These are phyloP conservation scores for Platichthys flesus DNA, from an alignment of 2,113 vertebrate species.

Conservation along the genomic window DNA sequence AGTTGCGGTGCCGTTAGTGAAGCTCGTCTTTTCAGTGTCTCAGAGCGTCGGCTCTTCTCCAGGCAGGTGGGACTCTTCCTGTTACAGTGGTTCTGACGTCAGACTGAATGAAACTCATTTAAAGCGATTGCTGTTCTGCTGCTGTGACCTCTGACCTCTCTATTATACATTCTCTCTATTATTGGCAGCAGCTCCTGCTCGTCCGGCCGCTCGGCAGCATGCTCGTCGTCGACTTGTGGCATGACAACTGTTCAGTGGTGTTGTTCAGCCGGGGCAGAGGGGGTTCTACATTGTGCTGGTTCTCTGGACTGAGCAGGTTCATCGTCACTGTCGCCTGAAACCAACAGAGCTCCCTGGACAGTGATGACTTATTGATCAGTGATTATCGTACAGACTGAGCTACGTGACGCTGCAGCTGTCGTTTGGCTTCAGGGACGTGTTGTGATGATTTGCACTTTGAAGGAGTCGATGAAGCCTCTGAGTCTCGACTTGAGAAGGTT, in stretches of 20 bases:
- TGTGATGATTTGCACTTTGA: too few species aligned
- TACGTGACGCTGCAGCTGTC: neutral
- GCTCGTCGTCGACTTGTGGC: slow-evolving; percentile 43
- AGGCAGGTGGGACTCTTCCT: neutral
- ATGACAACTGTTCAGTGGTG: slow-evolving; percentile 46
- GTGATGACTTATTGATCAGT: neutral
- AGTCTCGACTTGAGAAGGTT: neutral
- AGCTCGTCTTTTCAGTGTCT: neutral
- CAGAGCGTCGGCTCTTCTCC: too few species aligned
- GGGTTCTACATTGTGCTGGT: neutral
- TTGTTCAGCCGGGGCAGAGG: slow-evolving; percentile 1
- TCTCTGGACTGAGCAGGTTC: too few species aligned
- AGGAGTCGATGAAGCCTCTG: neutral
- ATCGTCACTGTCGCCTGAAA: too few species aligned
- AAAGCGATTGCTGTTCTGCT: neutral
- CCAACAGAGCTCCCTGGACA: neutral
- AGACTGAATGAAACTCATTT: neutral
- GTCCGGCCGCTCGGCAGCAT: slow-evolving; percentile 12
- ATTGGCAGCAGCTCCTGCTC: neutral
- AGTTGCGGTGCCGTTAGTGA: neutral
- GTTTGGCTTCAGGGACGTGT: neutral
- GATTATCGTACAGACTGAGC: neutral
- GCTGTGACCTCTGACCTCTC: neutral
- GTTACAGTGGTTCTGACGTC: neutral
- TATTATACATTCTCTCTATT: neutral